Base-by-base conservation (phyloP, 2,888 invertebrate genomes). In the Melipona beecheii region DNA sequence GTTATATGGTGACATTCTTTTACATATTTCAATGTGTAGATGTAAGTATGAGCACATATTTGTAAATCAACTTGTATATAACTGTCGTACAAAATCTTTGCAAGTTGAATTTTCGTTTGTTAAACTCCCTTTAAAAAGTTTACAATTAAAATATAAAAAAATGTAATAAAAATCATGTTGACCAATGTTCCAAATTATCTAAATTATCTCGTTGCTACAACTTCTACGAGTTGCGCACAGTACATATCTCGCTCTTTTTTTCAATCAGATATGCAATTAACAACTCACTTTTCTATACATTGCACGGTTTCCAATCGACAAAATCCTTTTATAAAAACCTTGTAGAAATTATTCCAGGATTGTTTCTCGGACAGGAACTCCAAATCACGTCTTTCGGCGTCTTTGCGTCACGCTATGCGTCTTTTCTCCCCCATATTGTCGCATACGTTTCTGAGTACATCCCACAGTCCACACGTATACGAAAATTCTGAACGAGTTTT, bases 301-400 rank as follows among this genome's bases (percentile, higher is more conserved):
- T 50, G 49, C 49, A 66, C 50, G 3, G 13, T 68, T 24, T 6
- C 24, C 50, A 17, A 68, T 24, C 24, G 36, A 68, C 50, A 17
- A 50, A 50, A n/a, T 43, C 19, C 21, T 5, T n/a, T 43, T n/a
- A 4, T n/a, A 36, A 21, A 43, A 68, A 68, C 19, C 13, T 50
- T 11, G 50, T 4, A 6, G 11, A 54, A 58, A 24, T 27, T 27
- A 15, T 27, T 4, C 21, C 31, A 4, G 15, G 6, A 4, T 11
- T 4, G 21, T 27, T 36, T 19, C 19, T n/a, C 58, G 19, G 43
- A 68, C 36, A 3, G n/a, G 19, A n/a, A n/a, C 64, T 36, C 77
- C 17, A 21, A 54, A 54, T 50, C 78, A 73, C 81, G 72, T 78
- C 78, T n/a, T 19, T 58, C 71, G 54, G 54, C 78, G 58, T 74